phyloP scores from a whole-genome alignment of 2,888 invertebrate genomes.

The Erebia palarica region DNA sequence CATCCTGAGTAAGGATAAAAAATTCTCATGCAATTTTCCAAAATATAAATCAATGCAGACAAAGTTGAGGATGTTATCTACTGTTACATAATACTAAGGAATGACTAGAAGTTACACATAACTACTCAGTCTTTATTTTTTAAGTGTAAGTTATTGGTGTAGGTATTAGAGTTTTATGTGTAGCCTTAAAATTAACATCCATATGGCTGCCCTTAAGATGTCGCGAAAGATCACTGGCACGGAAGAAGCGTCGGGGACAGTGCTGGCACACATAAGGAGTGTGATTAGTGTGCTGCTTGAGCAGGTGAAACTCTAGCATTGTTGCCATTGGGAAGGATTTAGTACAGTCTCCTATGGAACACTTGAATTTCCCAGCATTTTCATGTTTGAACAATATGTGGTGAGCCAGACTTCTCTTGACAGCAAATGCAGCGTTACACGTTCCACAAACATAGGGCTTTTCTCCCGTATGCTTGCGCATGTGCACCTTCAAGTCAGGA shows the following conservation, averaged over 20 bases:
- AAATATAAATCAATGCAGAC: too few species aligned
- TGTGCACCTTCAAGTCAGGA: slow-evolving; percentile 80
- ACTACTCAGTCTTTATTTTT: slow-evolving; percentile 25
- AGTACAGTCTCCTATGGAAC: slow-evolving; percentile 67
- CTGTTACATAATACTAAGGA: neutral
- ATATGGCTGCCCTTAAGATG: slow-evolving; percentile 68
- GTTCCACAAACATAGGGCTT: slow-evolving; percentile 67
- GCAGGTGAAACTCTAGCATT: slow-evolving; percentile 73
- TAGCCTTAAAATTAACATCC: slow-evolving; percentile 51
- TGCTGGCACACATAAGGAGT: slow-evolving; percentile 72
- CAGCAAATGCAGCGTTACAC: slow-evolving; percentile 63
- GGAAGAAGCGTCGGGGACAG: slow-evolving; percentile 70
- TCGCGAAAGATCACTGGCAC: slow-evolving; percentile 69
- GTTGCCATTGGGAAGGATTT: slow-evolving; percentile 68
- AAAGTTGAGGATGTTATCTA: too few species aligned
- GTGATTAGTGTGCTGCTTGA: slow-evolving; percentile 72
- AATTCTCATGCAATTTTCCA: too few species aligned
- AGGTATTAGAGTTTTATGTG: slow-evolving; percentile 33
- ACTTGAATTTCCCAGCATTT: slow-evolving; percentile 68
- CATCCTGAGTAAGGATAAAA: too few species aligned
- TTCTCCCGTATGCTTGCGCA: slow-evolving; percentile 82
- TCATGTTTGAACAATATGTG: slow-evolving; percentile 73
- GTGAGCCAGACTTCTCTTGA: slow-evolving; percentile 63
- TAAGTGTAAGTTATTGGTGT: slow-evolving; percentile 26
- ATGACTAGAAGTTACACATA: slow-evolving; percentile 32